Conservation (phyloP, 2,888 invertebrate genomes). For the Nemoura dubitans region DNA sequence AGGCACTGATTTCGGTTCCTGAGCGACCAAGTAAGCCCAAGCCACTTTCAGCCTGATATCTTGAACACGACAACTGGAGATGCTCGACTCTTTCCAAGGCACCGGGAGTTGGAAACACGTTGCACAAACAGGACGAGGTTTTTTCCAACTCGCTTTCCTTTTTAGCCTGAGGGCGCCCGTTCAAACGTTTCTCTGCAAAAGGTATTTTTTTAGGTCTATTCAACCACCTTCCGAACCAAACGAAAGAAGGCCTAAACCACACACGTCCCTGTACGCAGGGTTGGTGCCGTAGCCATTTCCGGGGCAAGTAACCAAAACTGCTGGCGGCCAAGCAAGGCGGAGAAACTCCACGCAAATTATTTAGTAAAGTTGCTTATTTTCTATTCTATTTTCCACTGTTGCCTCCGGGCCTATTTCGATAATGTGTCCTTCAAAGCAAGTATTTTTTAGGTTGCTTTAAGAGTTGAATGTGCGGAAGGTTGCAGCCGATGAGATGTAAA, state of each 20-base stretch:
- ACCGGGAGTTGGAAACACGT: background rate
- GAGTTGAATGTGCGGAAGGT: no score
- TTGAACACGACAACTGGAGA: no score
- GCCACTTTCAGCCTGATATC: no score
- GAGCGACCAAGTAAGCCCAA: background rate
- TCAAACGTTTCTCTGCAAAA: background rate
- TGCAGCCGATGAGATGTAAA: no score
- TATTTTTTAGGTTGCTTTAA: no score
- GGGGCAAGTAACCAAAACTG: background rate
- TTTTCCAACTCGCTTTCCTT: background rate
- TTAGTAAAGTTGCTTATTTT: no score
- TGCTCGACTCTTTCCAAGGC: background rate
- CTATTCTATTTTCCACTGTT: background rate
- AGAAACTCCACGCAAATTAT: background rate
- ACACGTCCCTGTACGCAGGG: background rate
- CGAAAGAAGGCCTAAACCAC: background rate
- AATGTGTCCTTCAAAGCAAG: no score
- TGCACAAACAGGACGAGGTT: background rate
- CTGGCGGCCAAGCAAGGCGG: background rate
- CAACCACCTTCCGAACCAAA: background rate
- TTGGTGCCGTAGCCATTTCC: background rate
- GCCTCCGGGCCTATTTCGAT: no score
- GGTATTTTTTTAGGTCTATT: background rate
- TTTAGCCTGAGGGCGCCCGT: background rate
- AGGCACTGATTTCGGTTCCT: background rate